phyloP scores from a whole-genome alignment of 2,113 vertebrate species.

The Cyprinodon variegatus region DNA sequence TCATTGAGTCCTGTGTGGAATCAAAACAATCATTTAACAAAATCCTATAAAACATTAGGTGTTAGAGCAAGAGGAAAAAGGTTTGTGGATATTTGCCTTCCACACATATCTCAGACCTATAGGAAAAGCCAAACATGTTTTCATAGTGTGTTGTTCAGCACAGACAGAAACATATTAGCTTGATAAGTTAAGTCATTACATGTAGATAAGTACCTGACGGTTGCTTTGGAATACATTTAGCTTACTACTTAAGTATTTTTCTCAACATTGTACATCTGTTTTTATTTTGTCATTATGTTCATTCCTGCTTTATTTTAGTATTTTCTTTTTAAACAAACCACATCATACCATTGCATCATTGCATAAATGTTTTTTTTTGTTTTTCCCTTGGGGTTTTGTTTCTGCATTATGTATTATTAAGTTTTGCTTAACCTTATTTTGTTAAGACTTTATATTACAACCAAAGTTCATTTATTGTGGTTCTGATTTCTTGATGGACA shows the following conservation, averaged over 20 bases:
- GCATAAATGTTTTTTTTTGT: too few species aligned
- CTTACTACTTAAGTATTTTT: conserved; percentile 4
- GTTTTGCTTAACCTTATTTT: too few species aligned
- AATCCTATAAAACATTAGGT: background rate
- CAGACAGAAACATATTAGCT: conserved; percentile 17
- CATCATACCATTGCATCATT: too few species aligned
- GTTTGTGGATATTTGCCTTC: background rate
- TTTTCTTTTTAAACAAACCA: background rate
- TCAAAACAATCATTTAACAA: too few species aligned
- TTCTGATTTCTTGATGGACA: too few species aligned
- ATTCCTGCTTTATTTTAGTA: background rate
- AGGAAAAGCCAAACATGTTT: background rate
- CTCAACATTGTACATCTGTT: too few species aligned
- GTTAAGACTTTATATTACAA: too few species aligned
- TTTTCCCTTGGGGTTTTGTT: too few species aligned
- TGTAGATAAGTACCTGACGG: conserved; percentile 40
- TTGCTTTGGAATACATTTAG: conserved; percentile 15
- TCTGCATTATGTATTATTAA: too few species aligned
- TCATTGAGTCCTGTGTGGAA: too few species aligned
- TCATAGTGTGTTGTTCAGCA: conserved; percentile 31
- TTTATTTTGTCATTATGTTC: too few species aligned
- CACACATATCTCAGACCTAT: background rate
- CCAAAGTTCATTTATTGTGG: too few species aligned
- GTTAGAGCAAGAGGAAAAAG: background rate
- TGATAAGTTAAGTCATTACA: conserved; percentile 20